A percentile compares a stretch with the other conserved stretches of the same genome.
Conservation (phyloP, 2,797 vertebrate genomes). For the Etheostoma perlongum region DNA sequence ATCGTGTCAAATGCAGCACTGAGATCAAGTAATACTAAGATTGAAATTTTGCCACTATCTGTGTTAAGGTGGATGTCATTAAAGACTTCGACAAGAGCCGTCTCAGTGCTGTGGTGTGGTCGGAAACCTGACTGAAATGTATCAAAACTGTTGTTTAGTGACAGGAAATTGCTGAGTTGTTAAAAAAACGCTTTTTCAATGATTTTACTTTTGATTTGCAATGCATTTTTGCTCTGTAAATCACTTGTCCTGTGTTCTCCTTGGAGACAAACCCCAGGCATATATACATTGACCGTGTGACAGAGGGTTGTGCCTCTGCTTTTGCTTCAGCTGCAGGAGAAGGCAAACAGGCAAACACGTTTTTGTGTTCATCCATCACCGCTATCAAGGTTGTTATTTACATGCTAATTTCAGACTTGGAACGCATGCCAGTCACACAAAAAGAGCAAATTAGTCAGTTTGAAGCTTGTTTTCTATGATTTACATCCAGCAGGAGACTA, state of each 20-base stretch:
- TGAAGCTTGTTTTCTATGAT: slow-evolving; percentile 38
- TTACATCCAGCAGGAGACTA: slow-evolving; percentile 13
- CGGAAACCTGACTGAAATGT: too few species aligned
- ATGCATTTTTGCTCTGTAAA: not conserved
- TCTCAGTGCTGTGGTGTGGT: too few species aligned
- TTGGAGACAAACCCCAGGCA: not conserved
- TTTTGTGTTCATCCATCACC: slow-evolving; percentile 46
- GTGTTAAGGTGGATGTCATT: too few species aligned
- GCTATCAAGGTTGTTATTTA: slow-evolving; percentile 44
- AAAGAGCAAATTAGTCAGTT: slow-evolving; percentile 44
- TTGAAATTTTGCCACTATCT: too few species aligned
- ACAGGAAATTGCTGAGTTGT: too few species aligned
- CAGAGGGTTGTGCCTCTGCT: not conserved
- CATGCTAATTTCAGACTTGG: slow-evolving; percentile 62
- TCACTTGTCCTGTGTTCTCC: not conserved
- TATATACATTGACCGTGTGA: not conserved
- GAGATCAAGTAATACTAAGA: too few species aligned
- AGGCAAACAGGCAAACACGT: slow-evolving; percentile 16
- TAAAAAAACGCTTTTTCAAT: too few species aligned
- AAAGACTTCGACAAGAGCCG: too few species aligned
- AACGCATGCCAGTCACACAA: slow-evolving; percentile 19
- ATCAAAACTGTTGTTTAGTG: too few species aligned
- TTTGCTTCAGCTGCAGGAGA: slow-evolving; percentile 21
- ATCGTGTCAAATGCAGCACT: too few species aligned
- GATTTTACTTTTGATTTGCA: too few species aligned